A percentile compares a stretch with the other conserved stretches of the same genome.
Conservation (phyloP, 2,888 invertebrate species). For the Danaus chrysippus region DNA sequence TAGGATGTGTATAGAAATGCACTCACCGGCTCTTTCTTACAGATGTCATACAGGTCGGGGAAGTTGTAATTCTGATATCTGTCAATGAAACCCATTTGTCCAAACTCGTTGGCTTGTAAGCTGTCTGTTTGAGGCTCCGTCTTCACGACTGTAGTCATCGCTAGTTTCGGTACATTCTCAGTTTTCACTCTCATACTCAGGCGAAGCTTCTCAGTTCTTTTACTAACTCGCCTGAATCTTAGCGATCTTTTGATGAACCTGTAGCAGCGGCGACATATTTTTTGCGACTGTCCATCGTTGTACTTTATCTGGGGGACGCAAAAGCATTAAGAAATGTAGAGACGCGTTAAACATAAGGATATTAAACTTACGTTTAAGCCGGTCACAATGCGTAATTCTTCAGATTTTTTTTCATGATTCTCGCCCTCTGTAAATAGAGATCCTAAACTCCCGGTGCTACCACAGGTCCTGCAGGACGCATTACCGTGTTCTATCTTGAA, state of each 20-base stretch:
- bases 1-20: background rate
- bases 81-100: conserved; percentile 37
- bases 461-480: conserved; percentile 52
- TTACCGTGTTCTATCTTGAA: conserved; percentile 14
- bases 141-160: conserved; percentile 20
- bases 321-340: no score
- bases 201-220: conserved; percentile 48
- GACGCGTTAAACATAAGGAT: no score
- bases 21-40: conserved; percentile 33
- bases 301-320: conserved; percentile 56
- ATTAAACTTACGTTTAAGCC: conserved; percentile 50
- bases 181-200: conserved; percentile 37
- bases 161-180: conserved; percentile 29
- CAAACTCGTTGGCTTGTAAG: conserved; percentile 26
- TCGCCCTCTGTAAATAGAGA: conserved; percentile 49
- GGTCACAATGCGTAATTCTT: conserved; percentile 49
- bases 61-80: conserved; percentile 37
- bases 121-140: conserved; percentile 25
- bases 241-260: conserved; percentile 44
- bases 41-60: conserved; percentile 33
- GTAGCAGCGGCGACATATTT: conserved; percentile 52
- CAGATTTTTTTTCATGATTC: conserved; percentile 41
- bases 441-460: conserved; percentile 47
- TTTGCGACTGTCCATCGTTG: conserved; percentile 60
- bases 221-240: conserved; percentile 51